Percentiles rank a stretch among this genome's conserved stretches.
Conservation (phyloP, 2,797 vertebrate genomes). For the Artibeus lituratus region DNA sequence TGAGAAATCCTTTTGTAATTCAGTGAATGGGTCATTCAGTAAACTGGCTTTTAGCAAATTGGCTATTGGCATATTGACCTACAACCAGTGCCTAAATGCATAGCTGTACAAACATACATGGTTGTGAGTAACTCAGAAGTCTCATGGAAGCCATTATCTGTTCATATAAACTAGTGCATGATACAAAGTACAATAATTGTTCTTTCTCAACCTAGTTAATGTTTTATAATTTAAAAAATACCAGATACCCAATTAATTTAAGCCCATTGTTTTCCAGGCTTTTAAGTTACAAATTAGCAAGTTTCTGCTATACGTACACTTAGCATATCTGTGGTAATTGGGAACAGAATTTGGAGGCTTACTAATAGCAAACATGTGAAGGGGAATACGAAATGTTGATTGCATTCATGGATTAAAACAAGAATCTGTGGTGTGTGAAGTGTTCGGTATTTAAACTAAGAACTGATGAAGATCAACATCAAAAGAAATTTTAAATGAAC, state of each 20-base stretch:
- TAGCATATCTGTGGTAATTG: conserved; percentile 53
- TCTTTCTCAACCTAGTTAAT: background rate
- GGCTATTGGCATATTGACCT: background rate
- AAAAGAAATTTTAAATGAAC: conserved; percentile 52
- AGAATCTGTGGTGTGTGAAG: conserved; percentile 43
- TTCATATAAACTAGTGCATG: background rate
- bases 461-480: conserved; percentile 39
- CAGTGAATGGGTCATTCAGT: background rate
- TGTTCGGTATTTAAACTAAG: conserved; percentile 47
- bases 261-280: conserved; percentile 52
- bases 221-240: conserved; percentile 47
- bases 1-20: background rate
- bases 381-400: background rate
- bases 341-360: conserved; percentile 41
- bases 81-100: background rate
- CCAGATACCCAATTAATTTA: conserved; percentile 50
- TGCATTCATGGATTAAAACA: conserved; percentile 35
- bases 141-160: background rate
- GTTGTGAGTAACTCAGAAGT: background rate
- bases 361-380: conserved; percentile 30
- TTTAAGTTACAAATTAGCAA: conserved; percentile 64
- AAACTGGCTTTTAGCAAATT: background rate
- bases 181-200: background rate
- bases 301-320: conserved; percentile 33
- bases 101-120: background rate